Percentiles rank a stretch among this genome's conserved stretches.
Conservation (phyloP, 2,888 invertebrate species). For the Ochropleura plecta region DNA sequence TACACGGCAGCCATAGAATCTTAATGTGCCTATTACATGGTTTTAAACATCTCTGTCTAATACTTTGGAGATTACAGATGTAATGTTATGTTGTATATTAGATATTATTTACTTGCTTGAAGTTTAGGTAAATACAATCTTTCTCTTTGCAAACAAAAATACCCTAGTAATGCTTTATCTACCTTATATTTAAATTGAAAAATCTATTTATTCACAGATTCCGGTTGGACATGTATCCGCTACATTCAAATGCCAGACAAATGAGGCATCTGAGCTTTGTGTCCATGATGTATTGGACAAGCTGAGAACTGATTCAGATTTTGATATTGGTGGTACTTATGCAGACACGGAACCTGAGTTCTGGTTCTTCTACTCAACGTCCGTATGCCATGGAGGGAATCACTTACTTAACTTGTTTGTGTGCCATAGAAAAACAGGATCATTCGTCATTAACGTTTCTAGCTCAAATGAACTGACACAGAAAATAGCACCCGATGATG, state of each 20-base stretch:
- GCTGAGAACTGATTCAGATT: constrained; percentile 70
- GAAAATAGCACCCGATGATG: constrained; percentile 39
- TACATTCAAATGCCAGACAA: constrained; percentile 74
- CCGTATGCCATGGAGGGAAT: constrained; percentile 74
- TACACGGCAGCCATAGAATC: too few species aligned
- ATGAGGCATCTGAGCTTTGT: constrained; percentile 74
- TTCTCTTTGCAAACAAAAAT: not conserved
- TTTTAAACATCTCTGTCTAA: too few species aligned
- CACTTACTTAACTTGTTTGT: constrained; percentile 82
- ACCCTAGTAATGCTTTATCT: not conserved
- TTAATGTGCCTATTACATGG: too few species aligned
- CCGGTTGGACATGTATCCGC: constrained; percentile 69
- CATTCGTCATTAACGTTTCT: constrained; percentile 76
- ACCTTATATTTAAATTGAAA: not conserved
- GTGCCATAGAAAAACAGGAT: constrained; percentile 75
- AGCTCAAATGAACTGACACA: constrained; percentile 66
- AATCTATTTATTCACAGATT: constrained; percentile 68
- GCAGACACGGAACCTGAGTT: constrained; percentile 74
- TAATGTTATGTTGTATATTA: not conserved
- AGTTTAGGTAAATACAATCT: not conserved
- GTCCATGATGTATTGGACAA: constrained; percentile 75
- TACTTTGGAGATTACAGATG: too few species aligned
- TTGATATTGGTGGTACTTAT: constrained; percentile 84
- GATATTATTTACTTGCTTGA: not conserved
- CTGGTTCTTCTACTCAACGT: constrained; percentile 82